phyloP scores from a whole-genome alignment of 92 coral and sea anemone species.

The Isaurus tuberculatus region DNA sequence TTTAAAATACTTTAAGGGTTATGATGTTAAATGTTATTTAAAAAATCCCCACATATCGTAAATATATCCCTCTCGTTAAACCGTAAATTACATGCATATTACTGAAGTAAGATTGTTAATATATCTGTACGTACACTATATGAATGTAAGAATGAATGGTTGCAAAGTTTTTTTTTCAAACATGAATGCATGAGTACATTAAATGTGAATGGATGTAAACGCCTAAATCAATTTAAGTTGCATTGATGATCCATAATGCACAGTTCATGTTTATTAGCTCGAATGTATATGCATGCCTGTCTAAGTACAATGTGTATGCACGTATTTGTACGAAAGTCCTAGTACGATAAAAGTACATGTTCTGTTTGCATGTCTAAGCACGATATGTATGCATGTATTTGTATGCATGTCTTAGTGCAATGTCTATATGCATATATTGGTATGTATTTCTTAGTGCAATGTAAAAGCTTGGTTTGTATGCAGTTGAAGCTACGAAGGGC shows the following conservation, averaged over 20 bases:
- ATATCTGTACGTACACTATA: not conserved
- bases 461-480: too few species aligned
- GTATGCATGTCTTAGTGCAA: not conserved
- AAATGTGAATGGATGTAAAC: too few species aligned
- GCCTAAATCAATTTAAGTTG: too few species aligned
- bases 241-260: too few species aligned
- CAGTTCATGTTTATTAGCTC: too few species aligned
- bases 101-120: not conserved
- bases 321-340: not conserved
- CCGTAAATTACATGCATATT: not conserved
- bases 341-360: not conserved
- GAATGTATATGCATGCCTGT: not conserved
- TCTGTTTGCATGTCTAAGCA: not conserved
- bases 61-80: not conserved
- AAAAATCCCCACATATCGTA: not conserved
- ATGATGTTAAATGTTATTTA: not conserved
- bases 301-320: not conserved
- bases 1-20: not conserved
- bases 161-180: too few species aligned
- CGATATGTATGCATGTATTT: not conserved
- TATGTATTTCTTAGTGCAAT: not conserved
- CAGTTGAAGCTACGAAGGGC: not conserved
- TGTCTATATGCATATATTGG: not conserved
- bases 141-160: too few species aligned
- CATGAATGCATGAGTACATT: too few species aligned